Percentiles rank a stretch among this genome's conserved stretches.
phyloP scores from a whole-genome alignment of 2,797 vertebrate species.

The Streptopelia turtur region DNA sequence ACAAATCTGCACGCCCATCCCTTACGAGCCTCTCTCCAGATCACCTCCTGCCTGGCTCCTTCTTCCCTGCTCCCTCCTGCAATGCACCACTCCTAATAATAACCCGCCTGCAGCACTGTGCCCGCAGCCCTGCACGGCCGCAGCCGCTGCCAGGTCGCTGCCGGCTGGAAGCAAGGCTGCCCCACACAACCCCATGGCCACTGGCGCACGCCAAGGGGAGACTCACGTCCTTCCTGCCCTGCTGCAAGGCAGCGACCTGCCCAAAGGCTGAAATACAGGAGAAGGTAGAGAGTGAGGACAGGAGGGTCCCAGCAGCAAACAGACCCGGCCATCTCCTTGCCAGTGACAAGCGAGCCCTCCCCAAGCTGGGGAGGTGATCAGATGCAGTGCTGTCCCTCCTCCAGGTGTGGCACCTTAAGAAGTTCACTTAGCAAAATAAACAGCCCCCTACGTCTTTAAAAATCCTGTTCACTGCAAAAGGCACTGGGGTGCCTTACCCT shows the following conservation, averaged over 20 bases:
- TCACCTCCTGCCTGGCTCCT: background rate
- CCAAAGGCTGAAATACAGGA: background rate
- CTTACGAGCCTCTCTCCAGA: accelerated
- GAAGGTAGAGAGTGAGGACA: background rate
- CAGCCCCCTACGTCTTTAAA: background rate
- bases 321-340: background rate
- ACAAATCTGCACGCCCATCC: background rate
- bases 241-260: background rate
- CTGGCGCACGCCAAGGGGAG: accelerated
- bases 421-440: background rate
- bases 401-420: background rate
- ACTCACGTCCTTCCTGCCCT: accelerated
- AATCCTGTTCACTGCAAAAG: background rate
- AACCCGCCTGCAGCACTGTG: slow-evolving; percentile 44
- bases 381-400: too few relatives aligned
- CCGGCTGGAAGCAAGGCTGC: background rate
- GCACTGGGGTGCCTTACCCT: background rate
- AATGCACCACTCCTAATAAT: slow-evolving; percentile 82
- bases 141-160: background rate
- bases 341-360: background rate
- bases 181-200: background rate
- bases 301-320: background rate
- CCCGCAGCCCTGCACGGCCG: background rate
- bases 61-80: slow-evolving; percentile 53
- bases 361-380: background rate